Percentiles rank a stretch among this genome's conserved stretches.
Conservation (phyloP, 2,888 invertebrate genomes). For the Acleris cristana region DNA sequence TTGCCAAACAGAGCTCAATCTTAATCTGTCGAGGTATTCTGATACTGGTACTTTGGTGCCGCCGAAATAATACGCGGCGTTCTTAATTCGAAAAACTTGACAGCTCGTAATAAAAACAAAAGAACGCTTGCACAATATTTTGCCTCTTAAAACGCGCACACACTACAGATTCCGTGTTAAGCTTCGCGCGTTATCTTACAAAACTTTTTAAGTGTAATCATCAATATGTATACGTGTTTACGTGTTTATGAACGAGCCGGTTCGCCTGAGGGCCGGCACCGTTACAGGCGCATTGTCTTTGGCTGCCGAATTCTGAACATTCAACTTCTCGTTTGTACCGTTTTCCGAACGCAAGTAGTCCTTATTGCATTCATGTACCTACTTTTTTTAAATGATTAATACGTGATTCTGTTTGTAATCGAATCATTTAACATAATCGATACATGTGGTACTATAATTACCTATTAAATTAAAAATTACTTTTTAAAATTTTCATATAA, state of each 20-base stretch:
- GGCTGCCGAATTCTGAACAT: constrained; percentile 37
- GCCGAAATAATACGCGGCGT: too few relatives aligned
- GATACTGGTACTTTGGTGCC: too few relatives aligned
- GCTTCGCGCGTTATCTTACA: constrained; percentile 22
- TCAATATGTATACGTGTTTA: constrained; percentile 38
- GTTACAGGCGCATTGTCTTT: constrained; percentile 55
- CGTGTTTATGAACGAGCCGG: constrained; percentile 58
- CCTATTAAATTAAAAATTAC: too few relatives aligned
- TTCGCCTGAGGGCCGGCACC: constrained; percentile 63
- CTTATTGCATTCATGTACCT: constrained; percentile 70
- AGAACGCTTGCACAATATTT: constrained; percentile 7
- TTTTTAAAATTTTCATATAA: too few relatives aligned
- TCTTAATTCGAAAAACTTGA: background rate
- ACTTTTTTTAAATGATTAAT: constrained; percentile 32
- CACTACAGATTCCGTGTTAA: constrained; percentile 11
- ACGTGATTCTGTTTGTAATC: constrained; percentile 45
- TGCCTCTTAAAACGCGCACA: background rate
- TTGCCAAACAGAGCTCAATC: constrained; percentile 6
- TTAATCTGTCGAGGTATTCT: background rate
- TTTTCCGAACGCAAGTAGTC: constrained; percentile 69
- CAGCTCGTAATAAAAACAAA: constrained; percentile 9
- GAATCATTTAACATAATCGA: too few relatives aligned
- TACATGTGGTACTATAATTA: too few relatives aligned
- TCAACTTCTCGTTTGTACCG: constrained; percentile 56
- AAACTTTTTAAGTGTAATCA: constrained; percentile 33